A percentile compares a stretch with the other conserved stretches of the same genome.
phyloP scores from a whole-genome alignment of 2,888 invertebrate genomes.

The Scaptomyza reducta region DNA sequence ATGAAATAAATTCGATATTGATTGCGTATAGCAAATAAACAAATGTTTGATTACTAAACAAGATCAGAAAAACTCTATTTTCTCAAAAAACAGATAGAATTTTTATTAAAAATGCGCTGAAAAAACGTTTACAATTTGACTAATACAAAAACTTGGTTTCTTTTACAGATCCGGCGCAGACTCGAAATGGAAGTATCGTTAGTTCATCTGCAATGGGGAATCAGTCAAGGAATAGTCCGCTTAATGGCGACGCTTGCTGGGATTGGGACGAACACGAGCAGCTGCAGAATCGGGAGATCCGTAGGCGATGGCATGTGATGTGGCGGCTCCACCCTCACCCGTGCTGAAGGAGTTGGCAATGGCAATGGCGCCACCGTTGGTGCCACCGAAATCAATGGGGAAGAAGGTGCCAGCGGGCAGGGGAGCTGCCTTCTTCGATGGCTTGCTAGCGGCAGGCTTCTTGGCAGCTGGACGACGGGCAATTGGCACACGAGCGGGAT shows the following conservation, averaged over 20 bases:
- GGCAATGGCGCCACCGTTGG: constrained; percentile 83
- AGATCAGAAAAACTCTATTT: neutral
- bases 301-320: constrained; percentile 84
- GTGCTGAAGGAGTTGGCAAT: constrained; percentile 84
- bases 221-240: constrained; percentile 41
- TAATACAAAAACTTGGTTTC: constrained; percentile 61
- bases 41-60: constrained; percentile 2
- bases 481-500: constrained; percentile 75
- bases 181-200: constrained; percentile 35
- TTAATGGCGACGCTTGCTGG: constrained; percentile 77
- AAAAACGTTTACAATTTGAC: constrained; percentile 75
- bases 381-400: constrained; percentile 83
- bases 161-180: constrained; percentile 47
- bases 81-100: constrained; percentile 51
- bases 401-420: constrained; percentile 83
- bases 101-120: constrained; percentile 68
- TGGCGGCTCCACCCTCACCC: constrained; percentile 84
- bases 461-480: constrained; percentile 80
- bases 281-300: constrained; percentile 82
- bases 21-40: constrained; percentile 17
- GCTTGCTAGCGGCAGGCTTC: constrained; percentile 59
- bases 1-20: constrained; percentile 41
- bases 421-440: constrained; percentile 67
- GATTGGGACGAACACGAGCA: constrained; percentile 74
- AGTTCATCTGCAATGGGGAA: constrained; percentile 27